Evolutionary conservation across 1,140 invertebrate genomes (phyloP), one percentile per base, ranked within the genome.

Genomic region (Drosophila gunungcola): DNA sequence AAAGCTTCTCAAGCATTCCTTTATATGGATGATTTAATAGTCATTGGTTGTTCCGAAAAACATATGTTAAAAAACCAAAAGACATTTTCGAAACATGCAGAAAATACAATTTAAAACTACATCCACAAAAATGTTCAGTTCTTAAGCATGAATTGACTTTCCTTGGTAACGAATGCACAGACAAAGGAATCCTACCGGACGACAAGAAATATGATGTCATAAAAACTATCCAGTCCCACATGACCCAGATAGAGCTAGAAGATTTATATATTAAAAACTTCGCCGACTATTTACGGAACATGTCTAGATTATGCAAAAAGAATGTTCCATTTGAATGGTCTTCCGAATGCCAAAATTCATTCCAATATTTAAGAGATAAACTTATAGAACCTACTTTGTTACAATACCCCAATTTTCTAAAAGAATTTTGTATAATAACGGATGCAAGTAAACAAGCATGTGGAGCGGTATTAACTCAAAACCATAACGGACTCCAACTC

Each of bases 321-420:
- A 25, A 64, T 64, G 34, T 64, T 21, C 12, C 16, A 27, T 64
- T 64, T 21, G 34, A 54, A 48, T 62, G 29, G 57, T 52, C 38
- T 21, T 38, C 12, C 34, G 29, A 62, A 3, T 62, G 58, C 13
- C 27, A 52, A 69, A 41, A 69, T 3, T 55, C 76, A n/a, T 89
- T 91, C 51, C 48, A 91, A 52, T 63, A 36, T 11, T 62, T 83
- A 7, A 89, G 85, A 78, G 21, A 55, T 12, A 21, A 38, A 43
- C 39, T 92, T 27, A 78, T 54, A 5, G 11, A 54, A 25, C 52
- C 52, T 3, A 54, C 10, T 41, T 54, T 54, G 32, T 11, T 25
- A 54, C 16, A 41, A 41, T 39, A 54, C 11, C 52, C 21, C 0
- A 36, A 54, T 54, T 92, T 92, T 63, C 46, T 1, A 9, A 89